Base-by-base conservation (phyloP, 1,140 invertebrate genomes). In the Leptinotarsa undecemlineata region DNA sequence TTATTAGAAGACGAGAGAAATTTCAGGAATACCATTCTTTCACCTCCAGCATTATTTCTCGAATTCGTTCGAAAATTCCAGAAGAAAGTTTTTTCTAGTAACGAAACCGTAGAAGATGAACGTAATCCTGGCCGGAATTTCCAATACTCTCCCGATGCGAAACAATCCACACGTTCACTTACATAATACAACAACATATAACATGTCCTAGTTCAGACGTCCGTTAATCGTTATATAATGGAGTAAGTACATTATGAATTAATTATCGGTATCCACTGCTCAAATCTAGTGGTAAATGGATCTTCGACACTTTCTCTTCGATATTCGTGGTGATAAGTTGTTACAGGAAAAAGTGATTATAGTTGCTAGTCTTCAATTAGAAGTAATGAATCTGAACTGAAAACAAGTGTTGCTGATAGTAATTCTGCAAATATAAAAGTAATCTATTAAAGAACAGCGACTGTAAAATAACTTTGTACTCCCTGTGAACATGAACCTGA, bases 151-250 rank as follows among this genome's bases (percentile, higher is more conserved):
- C 51, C 51, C 15, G 51, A 15, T 57, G 33, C 4, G n/a, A 57
- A 19, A 57, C 51, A 57, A 57, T 57, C n/a, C 51, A 19, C 51
- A 19, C 51, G 4, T 57, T 19, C n/a, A 57, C 51, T 57, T 57
- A 57, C 6, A 19, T 57, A 57, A 57, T 57, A 19, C 51, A 57
- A 57, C 5, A 57, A 57, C 51, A 57, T 57, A 57, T 57, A 57
- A 57, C 51, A 19, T 57, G 51, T 57, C 51, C 51, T n/a, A 57
- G 51, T 57, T 57, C n/a, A 57, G 4, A 57, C 51, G 15, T 57
- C 15, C 51, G 51, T 57, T 57, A 57, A 57, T 57, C 51, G n/a
- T 57, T 57, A 57, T 57, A 57, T 57, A 57, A 57, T 15, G n/a
- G 13, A 17, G 51, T 19, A n/a, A 3, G 33, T 42, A 57, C 51